Evolutionary conservation across 2,113 vertebrate species (phyloP), one percentile per base, ranked within the genome.

Genomic region (Ammodramus savannarum): DNA sequence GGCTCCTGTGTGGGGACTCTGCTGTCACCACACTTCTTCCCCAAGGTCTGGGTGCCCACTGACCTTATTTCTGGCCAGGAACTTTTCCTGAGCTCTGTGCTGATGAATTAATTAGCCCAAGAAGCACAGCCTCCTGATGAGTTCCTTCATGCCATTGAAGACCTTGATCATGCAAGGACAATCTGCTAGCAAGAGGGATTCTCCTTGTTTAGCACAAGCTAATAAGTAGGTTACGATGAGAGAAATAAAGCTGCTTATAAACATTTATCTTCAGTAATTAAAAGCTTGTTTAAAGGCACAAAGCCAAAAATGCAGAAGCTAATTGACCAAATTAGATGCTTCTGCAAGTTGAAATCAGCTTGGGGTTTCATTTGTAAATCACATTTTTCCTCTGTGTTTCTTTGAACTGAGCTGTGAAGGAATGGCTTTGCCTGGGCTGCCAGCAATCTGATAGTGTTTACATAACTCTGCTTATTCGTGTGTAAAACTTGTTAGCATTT

Each of bases 1-100:
- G 3, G 4, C 43, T 52, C 36, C 10, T 0, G n/a, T n/a, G n/a
- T n/a, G 0, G 38, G 21, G 48, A 39, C 23, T 41, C 2, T 0
- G 9, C 23, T 41, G 16, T 43, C 83, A 51, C 38, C 10, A 36
- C 13, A 32, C 21, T 48, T 34, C 29, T 77, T 31, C 55, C 71
- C 31, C 14, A 84, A 77, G 43, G 21, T 39, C 11, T 9, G n/a
- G 15, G 5, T 89, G 43, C 61, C 31, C 48, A 39, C n/a, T 43
- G 38, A 71, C 34, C 27, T 82, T 77, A 51, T 66, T 80, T 74
- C 55, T 81, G 51, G 10, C 17, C 57, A 77, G n/a, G 22, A 59
- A 12, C 31, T 41, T 44, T 68, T 81, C 52, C 21, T 82, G 61
- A 89, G 26, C n/a, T 57, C 14, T 25, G 14, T 3, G 3, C 32